A percentile compares a stretch with the other conserved stretches of the same genome.
Conservation (phyloP, 2,888 invertebrate species). For the Ochropleura leucogaster region DNA sequence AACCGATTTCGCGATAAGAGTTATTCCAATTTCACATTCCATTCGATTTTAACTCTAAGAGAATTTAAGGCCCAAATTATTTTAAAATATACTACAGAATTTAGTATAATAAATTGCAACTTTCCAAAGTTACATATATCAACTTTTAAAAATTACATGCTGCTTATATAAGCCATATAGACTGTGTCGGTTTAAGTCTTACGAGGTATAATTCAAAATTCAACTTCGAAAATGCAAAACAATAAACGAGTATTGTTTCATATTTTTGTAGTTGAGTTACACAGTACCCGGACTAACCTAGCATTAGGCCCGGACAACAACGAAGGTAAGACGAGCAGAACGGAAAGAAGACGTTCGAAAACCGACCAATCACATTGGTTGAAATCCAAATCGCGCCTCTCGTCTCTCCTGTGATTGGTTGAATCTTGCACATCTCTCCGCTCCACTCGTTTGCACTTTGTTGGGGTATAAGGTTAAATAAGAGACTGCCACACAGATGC, state of each 20-base stretch:
- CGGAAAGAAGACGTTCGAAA: not conserved
- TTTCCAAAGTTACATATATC: slow-evolving; percentile 9
- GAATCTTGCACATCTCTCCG: not conserved
- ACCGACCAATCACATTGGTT: not conserved
- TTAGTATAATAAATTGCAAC: slow-evolving; percentile 20
- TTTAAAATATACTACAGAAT: slow-evolving; percentile 1
- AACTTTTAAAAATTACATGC: slow-evolving; percentile 16
- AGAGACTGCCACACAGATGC: not conserved
- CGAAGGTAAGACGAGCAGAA: not conserved
- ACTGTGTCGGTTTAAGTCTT: slow-evolving; percentile 12
- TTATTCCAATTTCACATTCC: not conserved
- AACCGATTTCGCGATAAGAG: not conserved
- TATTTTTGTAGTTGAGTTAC: slow-evolving; percentile 21
- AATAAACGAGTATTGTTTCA: not conserved
- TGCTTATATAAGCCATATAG: slow-evolving; percentile 10
- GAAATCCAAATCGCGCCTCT: not conserved
- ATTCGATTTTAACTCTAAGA: not conserved
- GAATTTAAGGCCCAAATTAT: not conserved
- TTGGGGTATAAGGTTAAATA: not conserved
- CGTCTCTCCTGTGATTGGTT: not conserved
- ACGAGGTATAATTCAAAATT: not conserved
- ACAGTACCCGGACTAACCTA: not conserved
- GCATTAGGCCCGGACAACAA: not conserved
- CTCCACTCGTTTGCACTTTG: not conserved
- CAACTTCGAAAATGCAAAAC: slow-evolving; percentile 14